Evolutionary conservation across 2,888 invertebrate genomes (phyloP).

Genomic region (Perizoma flavofasciatum): DNA sequence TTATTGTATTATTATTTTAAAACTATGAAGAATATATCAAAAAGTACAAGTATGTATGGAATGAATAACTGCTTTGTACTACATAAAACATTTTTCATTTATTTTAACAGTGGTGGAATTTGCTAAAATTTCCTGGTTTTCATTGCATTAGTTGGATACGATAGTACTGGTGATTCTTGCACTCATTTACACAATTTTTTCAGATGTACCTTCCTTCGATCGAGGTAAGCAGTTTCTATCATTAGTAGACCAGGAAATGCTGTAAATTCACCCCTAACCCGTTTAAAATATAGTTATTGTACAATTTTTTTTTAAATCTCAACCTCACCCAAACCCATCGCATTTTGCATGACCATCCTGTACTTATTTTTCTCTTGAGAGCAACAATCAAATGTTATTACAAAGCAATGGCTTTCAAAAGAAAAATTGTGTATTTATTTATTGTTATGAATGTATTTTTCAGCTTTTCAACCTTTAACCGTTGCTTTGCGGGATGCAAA

Average conservation of each 20-base stretch:
- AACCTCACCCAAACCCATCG: constrained; percentile 31
- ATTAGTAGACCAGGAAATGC: constrained; percentile 73
- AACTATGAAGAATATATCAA: no score
- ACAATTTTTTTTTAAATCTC: constrained; percentile 25
- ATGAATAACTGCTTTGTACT: constrained; percentile 77
- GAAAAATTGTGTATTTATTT: constrained; percentile 27
- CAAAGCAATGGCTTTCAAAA: constrained; percentile 19
- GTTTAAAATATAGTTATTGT: constrained; percentile 41
- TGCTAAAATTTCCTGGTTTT: constrained; percentile 69
- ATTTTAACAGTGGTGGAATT: constrained; percentile 56
- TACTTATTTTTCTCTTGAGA: constrained; percentile 22
- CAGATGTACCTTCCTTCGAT: constrained; percentile 73
- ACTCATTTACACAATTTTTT: constrained; percentile 73
- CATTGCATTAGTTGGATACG: constrained; percentile 41
- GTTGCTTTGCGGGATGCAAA: constrained; percentile 36
- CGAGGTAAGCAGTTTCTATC: constrained; percentile 76
- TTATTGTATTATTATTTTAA: background rate
- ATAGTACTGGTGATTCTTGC: constrained; percentile 43
- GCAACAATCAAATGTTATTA: constrained; percentile 13
- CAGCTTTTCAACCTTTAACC: constrained; percentile 34
- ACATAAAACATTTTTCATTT: constrained; percentile 40
- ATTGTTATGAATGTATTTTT: constrained; percentile 37
- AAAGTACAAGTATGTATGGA: constrained; percentile 38
- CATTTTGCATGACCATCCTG: constrained; percentile 33
- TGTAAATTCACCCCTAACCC: constrained; percentile 59